A percentile compares a stretch with the other conserved stretches of the same genome.
Conservation (phyloP, 2,888 invertebrate genomes). For the Drosophila leonis region DNA sequence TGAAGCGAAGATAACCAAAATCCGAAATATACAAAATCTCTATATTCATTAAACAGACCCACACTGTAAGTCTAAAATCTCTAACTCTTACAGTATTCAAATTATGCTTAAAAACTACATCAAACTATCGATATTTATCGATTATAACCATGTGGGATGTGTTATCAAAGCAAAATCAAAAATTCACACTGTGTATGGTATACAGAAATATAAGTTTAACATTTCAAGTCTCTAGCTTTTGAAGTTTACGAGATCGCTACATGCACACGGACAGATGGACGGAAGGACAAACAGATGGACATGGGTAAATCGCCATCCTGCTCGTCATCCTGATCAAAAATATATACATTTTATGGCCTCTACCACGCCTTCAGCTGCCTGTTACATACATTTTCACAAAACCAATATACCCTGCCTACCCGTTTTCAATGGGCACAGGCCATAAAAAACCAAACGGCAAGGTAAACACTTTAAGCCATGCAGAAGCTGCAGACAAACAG, state of each 20-base stretch:
- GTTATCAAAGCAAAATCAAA: neutral
- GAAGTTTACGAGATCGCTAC: neutral
- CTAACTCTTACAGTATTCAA: too few relatives aligned
- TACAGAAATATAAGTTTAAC: neutral
- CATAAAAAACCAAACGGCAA: neutral
- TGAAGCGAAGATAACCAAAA: too few relatives aligned
- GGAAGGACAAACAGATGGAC: too few relatives aligned
- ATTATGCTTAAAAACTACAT: neutral
- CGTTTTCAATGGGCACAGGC: neutral
- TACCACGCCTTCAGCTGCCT: neutral
- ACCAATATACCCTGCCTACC: neutral
- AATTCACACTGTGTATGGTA: neutral
- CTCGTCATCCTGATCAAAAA: neutral
- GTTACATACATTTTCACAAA: neutral
- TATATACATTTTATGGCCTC: neutral
- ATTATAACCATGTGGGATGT: neutral
- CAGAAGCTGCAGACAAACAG: conserved; percentile 1
- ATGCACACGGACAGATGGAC: too few relatives aligned
- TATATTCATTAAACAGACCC: too few relatives aligned
- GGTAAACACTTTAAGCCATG: conserved; percentile 27
- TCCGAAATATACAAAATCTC: too few relatives aligned
- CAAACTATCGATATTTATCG: neutral
- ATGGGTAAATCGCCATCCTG: neutral
- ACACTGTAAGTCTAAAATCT: too few relatives aligned
- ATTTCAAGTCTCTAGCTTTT: neutral